Evolutionary conservation across 35 echinoderm and acorn worm genomes (phyloP).

Genomic region (Diadema setosum): DNA sequence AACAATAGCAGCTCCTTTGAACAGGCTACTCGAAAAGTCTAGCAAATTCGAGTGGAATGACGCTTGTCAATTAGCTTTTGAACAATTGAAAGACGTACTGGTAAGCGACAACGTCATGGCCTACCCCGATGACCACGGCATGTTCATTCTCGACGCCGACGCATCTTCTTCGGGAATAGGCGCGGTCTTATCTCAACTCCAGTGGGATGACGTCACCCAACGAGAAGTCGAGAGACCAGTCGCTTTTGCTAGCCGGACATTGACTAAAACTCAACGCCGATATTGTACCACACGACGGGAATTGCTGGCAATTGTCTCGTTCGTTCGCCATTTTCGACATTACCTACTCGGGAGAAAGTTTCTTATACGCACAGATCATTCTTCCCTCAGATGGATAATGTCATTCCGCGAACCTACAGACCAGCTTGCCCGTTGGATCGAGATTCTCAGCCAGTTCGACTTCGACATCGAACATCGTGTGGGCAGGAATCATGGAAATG

Average conservation of each 20-base stretch:
- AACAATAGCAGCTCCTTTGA: not conserved
- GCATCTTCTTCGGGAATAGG: slow-evolving; percentile 14
- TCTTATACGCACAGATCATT: slow-evolving; percentile 37
- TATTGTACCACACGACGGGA: slow-evolving; percentile 39
- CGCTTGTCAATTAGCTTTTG: not conserved
- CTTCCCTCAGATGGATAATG: slow-evolving; percentile 17
- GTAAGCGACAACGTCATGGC: not conserved
- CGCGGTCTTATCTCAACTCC: slow-evolving; percentile 10
- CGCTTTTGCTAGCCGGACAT: slow-evolving; percentile 15
- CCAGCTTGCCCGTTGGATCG: slow-evolving; percentile 24
- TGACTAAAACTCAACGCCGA: slow-evolving; percentile 25
- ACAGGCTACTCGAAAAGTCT: not conserved
- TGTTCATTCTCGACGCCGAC: slow-evolving; percentile 34
- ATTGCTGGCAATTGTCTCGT: slow-evolving; percentile 21
- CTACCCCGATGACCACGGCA: slow-evolving; percentile 5
- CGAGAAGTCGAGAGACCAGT: slow-evolving; percentile 21
- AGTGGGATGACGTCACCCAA: not conserved
- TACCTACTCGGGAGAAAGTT: slow-evolving; percentile 25
- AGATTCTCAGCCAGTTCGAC: slow-evolving; percentile 20
- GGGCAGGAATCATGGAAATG: slow-evolving; percentile 38
- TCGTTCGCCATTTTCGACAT: no score
- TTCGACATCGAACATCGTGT: slow-evolving; percentile 28
- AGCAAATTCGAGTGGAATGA: not conserved
- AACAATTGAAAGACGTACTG: not conserved
- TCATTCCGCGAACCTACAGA: slow-evolving; percentile 24